These are phyloP conservation scores for Apodemus speciosus DNA, from an alignment of 2,113 vertebrate species.

Conservation along the genomic window DNA sequence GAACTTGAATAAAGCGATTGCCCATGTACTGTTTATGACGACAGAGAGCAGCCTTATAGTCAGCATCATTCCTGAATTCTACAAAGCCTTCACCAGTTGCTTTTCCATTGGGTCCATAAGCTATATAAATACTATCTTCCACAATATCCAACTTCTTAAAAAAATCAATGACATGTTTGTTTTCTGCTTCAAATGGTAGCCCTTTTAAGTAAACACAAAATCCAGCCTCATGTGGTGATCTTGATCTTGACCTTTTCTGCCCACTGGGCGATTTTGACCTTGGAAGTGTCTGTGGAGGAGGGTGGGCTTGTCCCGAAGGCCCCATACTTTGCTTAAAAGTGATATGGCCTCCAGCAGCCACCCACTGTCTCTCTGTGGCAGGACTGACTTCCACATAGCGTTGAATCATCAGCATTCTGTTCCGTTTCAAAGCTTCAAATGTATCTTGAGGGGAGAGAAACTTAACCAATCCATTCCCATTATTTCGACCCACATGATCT, in stretches of 20 bases:
- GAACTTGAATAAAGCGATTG: slow-evolving; percentile 97
- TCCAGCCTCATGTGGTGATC: slow-evolving; percentile 95
- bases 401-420: slow-evolving; percentile 96
- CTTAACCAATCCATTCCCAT: slow-evolving; percentile 95
- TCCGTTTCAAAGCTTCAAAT: slow-evolving; percentile 95
- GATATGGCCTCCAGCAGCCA: slow-evolving; percentile 88
- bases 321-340: slow-evolving; percentile 82
- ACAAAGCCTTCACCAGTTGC: slow-evolving; percentile 98
- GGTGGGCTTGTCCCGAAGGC: slow-evolving; percentile 86
- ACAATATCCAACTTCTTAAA: slow-evolving; percentile 96
- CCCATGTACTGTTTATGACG: slow-evolving; percentile 99
- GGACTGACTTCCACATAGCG: slow-evolving; percentile 95
- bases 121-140: slow-evolving; percentile 98
- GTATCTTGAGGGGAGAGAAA: slow-evolving; percentile 97
- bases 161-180: slow-evolving; percentile 98
- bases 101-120: slow-evolving; percentile 96
- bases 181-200: slow-evolving; percentile 97
- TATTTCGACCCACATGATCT: slow-evolving; percentile 94
- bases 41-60: slow-evolving; percentile 94
- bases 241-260: slow-evolving; percentile 92
- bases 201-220: slow-evolving; percentile 98
- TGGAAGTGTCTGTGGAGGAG: slow-evolving; percentile 84
- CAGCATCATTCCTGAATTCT: slow-evolving; percentile 95
- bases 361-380: slow-evolving; percentile 96
- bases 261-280: slow-evolving; percentile 88